Percentiles rank a stretch among this genome's conserved stretches.
Evolutionary conservation across 2,113 vertebrate species (phyloP).

Genomic region (Orientallactaga bullata): DNA sequence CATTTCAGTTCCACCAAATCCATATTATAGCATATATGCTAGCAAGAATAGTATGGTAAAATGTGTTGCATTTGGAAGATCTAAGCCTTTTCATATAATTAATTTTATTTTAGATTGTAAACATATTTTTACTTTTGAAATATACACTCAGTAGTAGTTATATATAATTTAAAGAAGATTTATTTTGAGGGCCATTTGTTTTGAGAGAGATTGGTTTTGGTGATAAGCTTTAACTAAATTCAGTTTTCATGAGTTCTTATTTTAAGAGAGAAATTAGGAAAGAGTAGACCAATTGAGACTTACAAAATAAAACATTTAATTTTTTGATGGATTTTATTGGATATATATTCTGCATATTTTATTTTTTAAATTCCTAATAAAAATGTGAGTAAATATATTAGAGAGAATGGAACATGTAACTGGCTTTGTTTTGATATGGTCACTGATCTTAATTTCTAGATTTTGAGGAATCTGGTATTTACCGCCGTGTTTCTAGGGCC

Average conservation of each 20-base stretch:
- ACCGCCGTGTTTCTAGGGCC: neutral
- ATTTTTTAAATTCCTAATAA: constrained; percentile 28
- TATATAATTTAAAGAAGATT: constrained; percentile 22
- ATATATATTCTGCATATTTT: constrained; percentile 6
- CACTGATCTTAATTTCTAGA: constrained; percentile 17
- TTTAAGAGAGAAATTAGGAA: constrained; percentile 6
- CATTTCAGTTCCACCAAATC: constrained; percentile 18
- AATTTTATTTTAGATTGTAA: constrained; percentile 42
- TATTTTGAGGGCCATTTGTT: neutral
- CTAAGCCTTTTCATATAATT: neutral
- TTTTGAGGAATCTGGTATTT: neutral
- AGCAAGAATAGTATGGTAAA: constrained; percentile 21
- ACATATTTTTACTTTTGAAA: constrained; percentile 51
- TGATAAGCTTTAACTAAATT: neutral
- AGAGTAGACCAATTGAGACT: neutral
- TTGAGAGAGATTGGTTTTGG: constrained; percentile 42
- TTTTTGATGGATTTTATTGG: constrained; percentile 17
- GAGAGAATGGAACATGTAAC: neutral
- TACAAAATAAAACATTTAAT: neutral
- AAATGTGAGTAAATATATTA: neutral
- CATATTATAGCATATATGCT: neutral
- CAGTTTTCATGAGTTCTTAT: constrained; percentile 42
- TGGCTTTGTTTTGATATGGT: constrained; percentile 38
- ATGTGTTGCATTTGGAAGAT: constrained; percentile 22
- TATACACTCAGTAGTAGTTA: constrained; percentile 5